phyloP scores from a whole-genome alignment of 2,797 vertebrate genomes.

The Helarctos malayanus region DNA sequence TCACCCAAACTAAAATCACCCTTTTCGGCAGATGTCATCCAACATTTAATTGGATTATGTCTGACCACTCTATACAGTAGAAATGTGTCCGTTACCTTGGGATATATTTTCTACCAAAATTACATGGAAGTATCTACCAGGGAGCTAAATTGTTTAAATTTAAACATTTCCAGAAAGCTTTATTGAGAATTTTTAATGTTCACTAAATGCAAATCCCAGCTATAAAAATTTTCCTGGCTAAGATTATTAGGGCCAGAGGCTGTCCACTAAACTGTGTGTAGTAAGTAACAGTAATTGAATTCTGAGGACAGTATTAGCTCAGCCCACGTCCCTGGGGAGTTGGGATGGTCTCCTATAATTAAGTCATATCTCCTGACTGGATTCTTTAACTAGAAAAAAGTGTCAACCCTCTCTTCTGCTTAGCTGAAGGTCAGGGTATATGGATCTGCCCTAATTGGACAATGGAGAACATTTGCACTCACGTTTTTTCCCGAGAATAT shows the following conservation, averaged over 20 bases:
- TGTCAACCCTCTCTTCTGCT: conserved; percentile 42
- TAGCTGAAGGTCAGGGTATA: conserved; percentile 55
- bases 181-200: conserved; percentile 68
- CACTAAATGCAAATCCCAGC: conserved; percentile 49
- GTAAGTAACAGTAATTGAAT: conserved; percentile 76
- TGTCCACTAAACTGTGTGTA: conserved; percentile 36
- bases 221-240: conserved; percentile 64
- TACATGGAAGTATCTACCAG: background rate
- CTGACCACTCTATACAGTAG: background rate
- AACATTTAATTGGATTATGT: conserved; percentile 44
- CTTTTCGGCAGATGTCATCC: conserved; percentile 30
- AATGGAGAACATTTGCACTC: conserved; percentile 57
- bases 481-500: conserved; percentile 64
- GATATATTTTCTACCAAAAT: conserved; percentile 58
- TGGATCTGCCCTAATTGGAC: conserved; percentile 58
- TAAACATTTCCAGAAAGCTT: conserved; percentile 62
- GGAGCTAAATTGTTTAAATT: conserved; percentile 45
- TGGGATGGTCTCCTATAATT: conserved; percentile 68
- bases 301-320: conserved; percentile 77
- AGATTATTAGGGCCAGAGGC: conserved; percentile 70
- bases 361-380: conserved; percentile 71
- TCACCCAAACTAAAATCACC: conserved; percentile 18
- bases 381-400: conserved; percentile 71
- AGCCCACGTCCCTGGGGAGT: conserved; percentile 38
- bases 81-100: conserved; percentile 32